These are phyloP conservation scores for Diploptera punctata DNA, from an alignment of 2,888 invertebrate species.

Conservation along the genomic window DNA sequence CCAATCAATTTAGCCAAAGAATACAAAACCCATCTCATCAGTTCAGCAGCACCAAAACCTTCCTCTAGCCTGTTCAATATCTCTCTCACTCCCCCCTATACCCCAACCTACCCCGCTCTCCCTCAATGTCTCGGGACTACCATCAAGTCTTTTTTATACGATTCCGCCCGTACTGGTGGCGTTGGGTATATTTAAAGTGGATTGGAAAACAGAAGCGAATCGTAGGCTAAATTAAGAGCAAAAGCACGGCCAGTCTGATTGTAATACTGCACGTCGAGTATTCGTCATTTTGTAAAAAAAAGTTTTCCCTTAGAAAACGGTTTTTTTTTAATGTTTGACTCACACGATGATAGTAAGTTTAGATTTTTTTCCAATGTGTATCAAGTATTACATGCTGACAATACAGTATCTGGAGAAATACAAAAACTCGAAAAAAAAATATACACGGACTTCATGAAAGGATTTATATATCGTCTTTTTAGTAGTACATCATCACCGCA, in stretches of 20 bases:
- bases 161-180: conserved; percentile 23
- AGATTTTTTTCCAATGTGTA: no score
- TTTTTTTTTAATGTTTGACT: no score
- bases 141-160: conserved; percentile 34
- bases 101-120: background rate
- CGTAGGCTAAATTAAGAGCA: conserved; percentile 23
- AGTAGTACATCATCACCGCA: no score
- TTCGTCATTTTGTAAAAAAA: no score
- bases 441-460: no score
- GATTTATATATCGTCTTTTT: no score
- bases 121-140: background rate
- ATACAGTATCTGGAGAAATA: no score
- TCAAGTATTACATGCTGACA: no score
- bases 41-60: conserved; percentile 35
- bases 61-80: conserved; percentile 30
- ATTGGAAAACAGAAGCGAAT: conserved; percentile 34
- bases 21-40: conserved; percentile 43
- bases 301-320: no score
- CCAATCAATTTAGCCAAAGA: conserved; percentile 45
- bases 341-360: no score
- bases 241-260: conserved; percentile 23
- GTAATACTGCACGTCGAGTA: no score
- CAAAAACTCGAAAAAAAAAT: no score
- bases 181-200: conserved; percentile 38
- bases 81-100: conserved; percentile 21